phyloP scores from a whole-genome alignment of 2,797 vertebrate genomes.

The Heliangelus exortis region DNA sequence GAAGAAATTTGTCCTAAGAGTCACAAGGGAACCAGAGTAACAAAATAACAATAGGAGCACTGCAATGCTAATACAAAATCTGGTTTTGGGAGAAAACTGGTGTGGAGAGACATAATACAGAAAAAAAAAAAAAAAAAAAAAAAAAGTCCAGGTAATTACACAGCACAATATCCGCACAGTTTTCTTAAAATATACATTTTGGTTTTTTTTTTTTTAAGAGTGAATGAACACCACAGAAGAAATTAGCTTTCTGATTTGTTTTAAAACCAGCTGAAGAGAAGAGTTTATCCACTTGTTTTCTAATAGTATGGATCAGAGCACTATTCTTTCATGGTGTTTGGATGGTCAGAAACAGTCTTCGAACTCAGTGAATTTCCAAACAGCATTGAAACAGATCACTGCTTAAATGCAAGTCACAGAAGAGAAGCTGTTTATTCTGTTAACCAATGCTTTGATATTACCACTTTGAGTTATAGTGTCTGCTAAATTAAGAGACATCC shows the following conservation, averaged over 20 bases:
- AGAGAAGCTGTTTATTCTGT: background rate
- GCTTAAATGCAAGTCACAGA: background rate
- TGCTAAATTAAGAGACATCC: background rate
- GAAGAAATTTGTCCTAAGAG: slow-evolving; percentile 22
- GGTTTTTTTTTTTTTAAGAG: background rate
- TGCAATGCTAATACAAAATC: background rate
- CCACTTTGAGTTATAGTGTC: background rate
- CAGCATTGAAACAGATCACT: background rate
- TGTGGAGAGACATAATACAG: background rate
- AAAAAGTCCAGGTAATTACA: background rate
- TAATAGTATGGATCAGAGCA: no score
- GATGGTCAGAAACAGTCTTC: background rate
- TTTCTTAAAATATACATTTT: background rate
- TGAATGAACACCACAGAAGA: background rate
- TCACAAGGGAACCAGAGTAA: background rate
- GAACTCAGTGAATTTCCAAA: background rate
- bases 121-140: no score
- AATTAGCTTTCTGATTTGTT: background rate
- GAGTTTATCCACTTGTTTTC: background rate
- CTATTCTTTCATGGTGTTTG: background rate
- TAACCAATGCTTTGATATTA: background rate
- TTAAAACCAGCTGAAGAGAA: background rate
- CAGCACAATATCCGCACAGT: background rate
- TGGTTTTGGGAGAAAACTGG: background rate
- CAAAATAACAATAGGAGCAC: background rate